phyloP scores from a whole-genome alignment of 1,140 invertebrate species.

The Helicoverpa armigera region DNA sequence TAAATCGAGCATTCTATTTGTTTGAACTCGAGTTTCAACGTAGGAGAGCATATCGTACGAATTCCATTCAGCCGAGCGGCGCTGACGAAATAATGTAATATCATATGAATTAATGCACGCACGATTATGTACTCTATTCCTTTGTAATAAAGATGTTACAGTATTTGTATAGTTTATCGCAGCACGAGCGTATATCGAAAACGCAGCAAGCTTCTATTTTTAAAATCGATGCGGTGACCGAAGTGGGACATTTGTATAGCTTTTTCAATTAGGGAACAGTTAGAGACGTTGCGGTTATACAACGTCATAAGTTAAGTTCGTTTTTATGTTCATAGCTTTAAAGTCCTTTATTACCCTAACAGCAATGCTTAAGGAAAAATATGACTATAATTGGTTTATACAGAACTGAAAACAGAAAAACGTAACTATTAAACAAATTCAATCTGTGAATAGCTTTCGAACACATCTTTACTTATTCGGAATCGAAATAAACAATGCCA shows the following conservation, averaged over 20 bases:
- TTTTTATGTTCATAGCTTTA: background rate
- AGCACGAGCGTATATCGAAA: constrained; percentile 69
- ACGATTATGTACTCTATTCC: constrained; percentile 63
- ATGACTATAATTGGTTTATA: background rate
- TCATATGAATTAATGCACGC: constrained; percentile 51
- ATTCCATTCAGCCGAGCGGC: constrained; percentile 71
- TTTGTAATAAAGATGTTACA: constrained; percentile 49
- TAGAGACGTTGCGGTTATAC: constrained; percentile 39
- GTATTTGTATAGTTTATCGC: constrained; percentile 63
- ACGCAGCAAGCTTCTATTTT: constrained; percentile 78
- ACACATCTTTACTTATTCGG: background rate
- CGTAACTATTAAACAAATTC: background rate
- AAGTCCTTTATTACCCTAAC: background rate
- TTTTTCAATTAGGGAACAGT: constrained; percentile 74
- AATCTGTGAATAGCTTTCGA: background rate
- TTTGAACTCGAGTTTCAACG: constrained; percentile 68
- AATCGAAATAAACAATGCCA: constrained; percentile 16
- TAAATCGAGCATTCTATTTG: constrained; percentile 71
- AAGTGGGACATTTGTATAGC: constrained; percentile 75
- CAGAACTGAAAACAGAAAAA: no score
- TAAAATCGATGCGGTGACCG: constrained; percentile 82
- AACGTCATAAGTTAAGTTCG: constrained; percentile 30
- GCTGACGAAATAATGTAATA: constrained; percentile 58
- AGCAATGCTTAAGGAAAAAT: background rate
- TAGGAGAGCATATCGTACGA: constrained; percentile 68